Evolutionary conservation across 2,113 vertebrate genomes (phyloP).

Genomic region (Gasterosteus aculeatus): DNA sequence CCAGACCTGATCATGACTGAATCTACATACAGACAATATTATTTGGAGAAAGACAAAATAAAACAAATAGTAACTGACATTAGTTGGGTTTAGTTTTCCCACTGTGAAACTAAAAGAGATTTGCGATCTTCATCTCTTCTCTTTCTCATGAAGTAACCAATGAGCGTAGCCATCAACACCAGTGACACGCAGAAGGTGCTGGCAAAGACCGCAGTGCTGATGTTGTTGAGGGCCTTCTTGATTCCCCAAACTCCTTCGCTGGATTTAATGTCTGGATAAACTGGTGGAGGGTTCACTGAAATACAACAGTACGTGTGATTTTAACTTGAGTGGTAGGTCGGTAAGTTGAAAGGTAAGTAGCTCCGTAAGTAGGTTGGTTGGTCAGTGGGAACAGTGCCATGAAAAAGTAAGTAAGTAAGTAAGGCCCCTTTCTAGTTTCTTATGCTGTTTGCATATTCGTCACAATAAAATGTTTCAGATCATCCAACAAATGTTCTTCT

Average conservation of each 20-base stretch:
- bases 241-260: background rate
- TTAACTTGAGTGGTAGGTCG: background rate
- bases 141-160: conserved; percentile 35
- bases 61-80: background rate
- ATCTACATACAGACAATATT: background rate
- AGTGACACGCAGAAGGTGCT: conserved; percentile 25
- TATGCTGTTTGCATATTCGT: no score
- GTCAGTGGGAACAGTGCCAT: background rate
- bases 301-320: background rate
- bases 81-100: background rate
- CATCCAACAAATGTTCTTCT: no score
- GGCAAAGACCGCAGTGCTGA: conserved; percentile 51
- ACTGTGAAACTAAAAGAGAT: conserved; percentile 29
- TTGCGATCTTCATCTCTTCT: conserved; percentile 34
- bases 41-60: background rate
- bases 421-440: no score
- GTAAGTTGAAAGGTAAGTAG: background rate
- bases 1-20: background rate
- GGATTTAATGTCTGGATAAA: background rate
- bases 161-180: conserved; percentile 18
- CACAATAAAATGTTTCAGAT: no score
- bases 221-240: conserved; percentile 9
- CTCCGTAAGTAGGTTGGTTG: background rate
- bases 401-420: no score
- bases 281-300: conserved; percentile 9